Base-by-base conservation (phyloP, 2,113 vertebrate genomes). In the Bettongia penicillata region DNA sequence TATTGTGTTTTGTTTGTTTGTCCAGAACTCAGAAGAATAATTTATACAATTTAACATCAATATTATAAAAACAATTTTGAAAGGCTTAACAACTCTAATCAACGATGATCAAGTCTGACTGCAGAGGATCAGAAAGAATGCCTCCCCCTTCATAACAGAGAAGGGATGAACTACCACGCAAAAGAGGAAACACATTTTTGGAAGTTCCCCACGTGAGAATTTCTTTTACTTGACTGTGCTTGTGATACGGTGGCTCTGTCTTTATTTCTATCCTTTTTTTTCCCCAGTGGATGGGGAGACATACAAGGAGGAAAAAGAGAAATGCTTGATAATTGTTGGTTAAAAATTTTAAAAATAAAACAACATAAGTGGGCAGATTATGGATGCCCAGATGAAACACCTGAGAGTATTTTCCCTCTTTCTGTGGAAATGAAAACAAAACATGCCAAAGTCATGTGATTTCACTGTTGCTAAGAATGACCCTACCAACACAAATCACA, bases 281-380 rank as follows among this genome's bases (percentile, higher is more conserved):
- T 19, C 5, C 31, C 28, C 31, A 77, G 37, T 37, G 61, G 12
- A 77, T 77, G 14, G 4, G 37, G 16, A 77, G 61, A 77, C 3
- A 2, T 57, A 24, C 37, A 8, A 68, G 37, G 31, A 68, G 37
- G 16, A 6, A n/a, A 77, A 68, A 68, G 61, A n/a, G 3, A 16
- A 77, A 19, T 77, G 37, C 61, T 77, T 77, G 61, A 77, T 16
- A 77, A 77, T n/a, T 77, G 31, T 77, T n/a, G 61, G 61, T 7
- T 77, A 7, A n/a, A 77, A 61, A 61, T 37, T 53, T 22, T 52
- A 2, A 95, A 92, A 90, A 94, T 50, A 90, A 92, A 95, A 93
- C 48, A 94, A 51, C 25, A 37, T 1, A 57, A 51, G 47, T 77
- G 91, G n/a, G 28, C 55, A 77, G 8, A 90, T 61, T 50, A 48